Evolutionary conservation across 1,140 invertebrate species (phyloP).

Genomic region (Psilanteris sp.): DNA sequence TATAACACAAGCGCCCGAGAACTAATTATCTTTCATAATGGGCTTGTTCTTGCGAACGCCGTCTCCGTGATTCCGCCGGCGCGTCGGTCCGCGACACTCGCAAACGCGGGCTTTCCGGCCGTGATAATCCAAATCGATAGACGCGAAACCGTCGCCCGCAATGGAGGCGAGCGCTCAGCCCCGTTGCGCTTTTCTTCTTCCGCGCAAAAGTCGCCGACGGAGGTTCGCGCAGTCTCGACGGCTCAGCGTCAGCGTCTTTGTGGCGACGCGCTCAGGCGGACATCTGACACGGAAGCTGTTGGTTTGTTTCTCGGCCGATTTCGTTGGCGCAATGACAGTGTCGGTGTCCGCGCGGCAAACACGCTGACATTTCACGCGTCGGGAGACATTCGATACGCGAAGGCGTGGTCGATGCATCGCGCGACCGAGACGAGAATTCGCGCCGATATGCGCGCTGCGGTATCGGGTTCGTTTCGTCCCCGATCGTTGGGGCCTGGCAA

Average conservation of each 20-base stretch:
- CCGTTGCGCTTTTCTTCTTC: constrained; percentile 6
- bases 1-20: constrained; percentile 64
- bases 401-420: constrained; percentile 56
- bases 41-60: constrained; percentile 68
- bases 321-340: constrained; percentile 41
- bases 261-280: constrained; percentile 20
- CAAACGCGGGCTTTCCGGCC: constrained; percentile 44
- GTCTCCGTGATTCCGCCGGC: constrained; percentile 42
- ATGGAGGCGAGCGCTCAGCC: no score
- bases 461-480: constrained; percentile 41
- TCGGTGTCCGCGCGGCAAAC: constrained; percentile 42
- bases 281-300: constrained; percentile 44
- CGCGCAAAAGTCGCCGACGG: constrained; percentile 8
- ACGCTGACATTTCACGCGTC: constrained; percentile 63
- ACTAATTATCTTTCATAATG: constrained; percentile 69
- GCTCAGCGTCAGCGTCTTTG: constrained; percentile 23
- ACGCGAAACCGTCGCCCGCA: constrained; percentile 20
- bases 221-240: constrained; percentile 12
- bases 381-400: constrained; percentile 51
- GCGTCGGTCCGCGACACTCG: constrained; percentile 30
- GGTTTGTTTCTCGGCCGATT: constrained; percentile 48
- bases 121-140: constrained; percentile 49
- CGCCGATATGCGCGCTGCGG: constrained; percentile 28
- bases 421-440: constrained; percentile 51
- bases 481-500: no score